Percentiles rank a stretch among this genome's conserved stretches.
Conservation (phyloP, 2,797 vertebrate species). For the Cuniculus paca region DNA sequence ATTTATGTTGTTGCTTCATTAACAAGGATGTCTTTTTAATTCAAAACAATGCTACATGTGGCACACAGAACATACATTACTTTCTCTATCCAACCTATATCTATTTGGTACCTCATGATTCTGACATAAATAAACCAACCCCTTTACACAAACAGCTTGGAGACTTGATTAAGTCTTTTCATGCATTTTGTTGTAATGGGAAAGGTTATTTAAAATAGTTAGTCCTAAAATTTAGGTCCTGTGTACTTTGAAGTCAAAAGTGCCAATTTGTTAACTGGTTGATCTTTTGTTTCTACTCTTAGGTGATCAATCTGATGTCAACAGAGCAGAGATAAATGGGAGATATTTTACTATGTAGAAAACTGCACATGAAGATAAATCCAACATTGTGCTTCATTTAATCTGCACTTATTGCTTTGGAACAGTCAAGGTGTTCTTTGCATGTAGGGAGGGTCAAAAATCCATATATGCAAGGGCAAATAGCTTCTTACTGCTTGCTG, state of each 20-base stretch:
- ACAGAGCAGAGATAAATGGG: slow-evolving; percentile 86
- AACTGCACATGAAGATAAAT: slow-evolving; percentile 87
- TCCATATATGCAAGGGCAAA: slow-evolving; percentile 19
- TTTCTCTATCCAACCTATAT: background rate
- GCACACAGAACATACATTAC: background rate
- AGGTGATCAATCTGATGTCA: slow-evolving; percentile 86
- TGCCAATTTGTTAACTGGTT: slow-evolving; percentile 85
- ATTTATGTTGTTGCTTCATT: slow-evolving; percentile 50
- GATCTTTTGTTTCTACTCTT: slow-evolving; percentile 86
- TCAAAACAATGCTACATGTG: background rate
- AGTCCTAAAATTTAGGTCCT: slow-evolving; percentile 78
- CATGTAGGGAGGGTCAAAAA: slow-evolving; percentile 49
- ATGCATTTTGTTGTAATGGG: slow-evolving; percentile 76
- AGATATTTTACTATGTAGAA: slow-evolving; percentile 82
- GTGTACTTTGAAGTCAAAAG: slow-evolving; percentile 84
- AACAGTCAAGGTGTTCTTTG: slow-evolving; percentile 85
- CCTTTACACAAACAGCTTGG: slow-evolving; percentile 59
- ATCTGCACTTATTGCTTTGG: slow-evolving; percentile 85
- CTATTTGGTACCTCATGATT: slow-evolving; percentile 58
- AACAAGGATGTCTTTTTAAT: slow-evolving; percentile 24
- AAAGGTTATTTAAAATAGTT: slow-evolving; percentile 84
- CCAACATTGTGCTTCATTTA: slow-evolving; percentile 85
- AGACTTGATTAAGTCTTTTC: slow-evolving; percentile 76
- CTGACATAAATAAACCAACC: slow-evolving; percentile 55
- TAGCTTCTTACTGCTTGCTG: background rate